Conservation (phyloP, 2,797 vertebrate species). For the Parotocinclus haroldoi region DNA sequence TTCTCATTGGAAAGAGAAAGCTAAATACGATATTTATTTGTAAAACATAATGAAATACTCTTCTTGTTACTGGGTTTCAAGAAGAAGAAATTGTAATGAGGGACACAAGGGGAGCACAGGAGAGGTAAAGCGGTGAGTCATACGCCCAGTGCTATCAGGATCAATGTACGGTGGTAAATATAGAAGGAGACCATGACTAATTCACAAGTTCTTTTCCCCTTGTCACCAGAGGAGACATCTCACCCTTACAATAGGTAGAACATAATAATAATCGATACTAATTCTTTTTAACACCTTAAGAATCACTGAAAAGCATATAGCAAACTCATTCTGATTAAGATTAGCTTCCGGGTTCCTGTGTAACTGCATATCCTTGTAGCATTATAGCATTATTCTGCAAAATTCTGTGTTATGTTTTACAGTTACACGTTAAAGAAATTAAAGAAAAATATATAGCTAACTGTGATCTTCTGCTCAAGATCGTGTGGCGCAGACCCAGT, state of each 20-base stretch:
- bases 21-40: too few species aligned
- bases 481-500: too few species aligned
- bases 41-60: too few species aligned
- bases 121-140: conserved; percentile 33
- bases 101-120: not conserved
- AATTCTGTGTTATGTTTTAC: too few species aligned
- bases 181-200: conserved; percentile 51
- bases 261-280: not conserved
- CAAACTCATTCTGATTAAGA: too few species aligned
- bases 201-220: conserved; percentile 48
- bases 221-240: conserved; percentile 6
- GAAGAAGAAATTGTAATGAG: not conserved
- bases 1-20: too few species aligned
- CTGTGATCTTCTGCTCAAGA: too few species aligned
- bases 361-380: too few species aligned
- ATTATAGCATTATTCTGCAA: too few species aligned
- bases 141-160: conserved; percentile 47
- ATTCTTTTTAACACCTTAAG: not conserved
- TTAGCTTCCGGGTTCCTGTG: too few species aligned
- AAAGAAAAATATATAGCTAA: too few species aligned
- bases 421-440: too few species aligned
- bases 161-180: conserved; percentile 55
- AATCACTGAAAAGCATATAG: not conserved
- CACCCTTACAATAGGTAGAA: not conserved
- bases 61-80: not conserved